Percentiles rank a stretch among this genome's conserved stretches.
phyloP scores from a whole-genome alignment of 2,113 vertebrate species.

The Cacatua alba region DNA sequence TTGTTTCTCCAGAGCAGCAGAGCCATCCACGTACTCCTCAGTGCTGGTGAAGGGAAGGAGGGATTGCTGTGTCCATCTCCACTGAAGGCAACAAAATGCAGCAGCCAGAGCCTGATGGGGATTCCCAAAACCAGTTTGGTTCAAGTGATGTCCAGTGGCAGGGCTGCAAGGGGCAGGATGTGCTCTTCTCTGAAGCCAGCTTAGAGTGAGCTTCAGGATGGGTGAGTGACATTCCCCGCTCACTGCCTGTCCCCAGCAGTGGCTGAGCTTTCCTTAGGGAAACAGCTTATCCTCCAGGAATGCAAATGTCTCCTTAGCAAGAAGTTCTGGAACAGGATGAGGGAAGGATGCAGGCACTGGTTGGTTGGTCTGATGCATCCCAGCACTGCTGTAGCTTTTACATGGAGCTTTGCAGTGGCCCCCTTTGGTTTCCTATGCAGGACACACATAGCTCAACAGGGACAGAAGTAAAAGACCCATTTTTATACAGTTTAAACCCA shows the following conservation, averaged over 20 bases:
- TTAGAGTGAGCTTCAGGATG: neutral
- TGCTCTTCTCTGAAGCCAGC: neutral
- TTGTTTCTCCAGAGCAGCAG: neutral
- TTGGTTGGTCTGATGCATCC: neutral
- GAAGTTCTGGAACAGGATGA: neutral
- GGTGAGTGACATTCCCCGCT: neutral
- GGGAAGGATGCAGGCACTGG: neutral
- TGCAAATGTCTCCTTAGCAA: rapidly evolving
- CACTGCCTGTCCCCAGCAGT: neutral
- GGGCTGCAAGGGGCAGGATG: neutral
- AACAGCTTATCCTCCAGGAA: neutral
- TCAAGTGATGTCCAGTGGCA: neutral
- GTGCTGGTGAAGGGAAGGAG: neutral
- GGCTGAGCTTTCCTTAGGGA: neutral
- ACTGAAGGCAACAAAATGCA: neutral
- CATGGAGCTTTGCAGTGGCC: neutral
- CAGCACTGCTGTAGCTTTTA: neutral
- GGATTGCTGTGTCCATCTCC: neutral
- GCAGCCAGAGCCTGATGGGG: neutral
- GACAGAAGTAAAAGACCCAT: neutral
- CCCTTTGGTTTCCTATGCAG: neutral
- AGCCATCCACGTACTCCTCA: neutral
- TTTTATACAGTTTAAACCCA: neutral
- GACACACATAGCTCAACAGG: neutral
- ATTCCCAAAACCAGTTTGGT: neutral